These are phyloP conservation scores for Cynopterus brachyotis DNA, from an alignment of 2,113 vertebrate species.

Conservation along the genomic window DNA sequence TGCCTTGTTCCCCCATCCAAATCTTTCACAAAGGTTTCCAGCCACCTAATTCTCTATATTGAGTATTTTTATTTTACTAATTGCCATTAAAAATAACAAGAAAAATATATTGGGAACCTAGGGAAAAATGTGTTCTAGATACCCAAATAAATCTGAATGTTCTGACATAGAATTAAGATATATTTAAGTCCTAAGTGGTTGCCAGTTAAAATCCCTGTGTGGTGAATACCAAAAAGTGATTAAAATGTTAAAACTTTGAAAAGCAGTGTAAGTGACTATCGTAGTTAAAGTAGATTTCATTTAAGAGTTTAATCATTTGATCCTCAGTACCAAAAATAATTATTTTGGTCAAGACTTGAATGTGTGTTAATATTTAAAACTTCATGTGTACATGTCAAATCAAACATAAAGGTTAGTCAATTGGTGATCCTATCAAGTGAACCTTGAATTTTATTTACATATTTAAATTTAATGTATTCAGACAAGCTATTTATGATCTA, in stretches of 20 bases:
- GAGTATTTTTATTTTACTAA: not conserved
- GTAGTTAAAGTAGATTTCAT: not conserved
- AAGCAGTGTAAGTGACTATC: not conserved
- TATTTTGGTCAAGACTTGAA: conserved; percentile 18
- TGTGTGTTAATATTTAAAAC: not conserved
- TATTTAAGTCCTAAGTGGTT: not conserved
- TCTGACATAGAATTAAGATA: not conserved
- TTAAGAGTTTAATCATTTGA: not conserved
- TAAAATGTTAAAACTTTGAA: not conserved
- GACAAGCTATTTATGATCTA: not conserved
- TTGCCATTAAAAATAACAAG: not conserved
- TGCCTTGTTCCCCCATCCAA: not conserved
- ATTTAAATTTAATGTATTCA: conserved; percentile 15
- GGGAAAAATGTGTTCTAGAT: not conserved
- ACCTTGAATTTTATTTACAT: not conserved
- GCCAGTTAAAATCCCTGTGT: not conserved
- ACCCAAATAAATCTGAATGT: not conserved
- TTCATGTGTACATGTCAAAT: not conserved
- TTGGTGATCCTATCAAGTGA: not conserved
- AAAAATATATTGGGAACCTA: not conserved
- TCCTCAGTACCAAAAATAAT: not conserved
- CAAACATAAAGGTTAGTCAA: not conserved
- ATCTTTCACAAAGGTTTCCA: not conserved
- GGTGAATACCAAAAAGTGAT: not conserved
- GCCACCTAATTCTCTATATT: not conserved